Conservation (phyloP, 2,113 vertebrate genomes). For the Columba janthina region DNA sequence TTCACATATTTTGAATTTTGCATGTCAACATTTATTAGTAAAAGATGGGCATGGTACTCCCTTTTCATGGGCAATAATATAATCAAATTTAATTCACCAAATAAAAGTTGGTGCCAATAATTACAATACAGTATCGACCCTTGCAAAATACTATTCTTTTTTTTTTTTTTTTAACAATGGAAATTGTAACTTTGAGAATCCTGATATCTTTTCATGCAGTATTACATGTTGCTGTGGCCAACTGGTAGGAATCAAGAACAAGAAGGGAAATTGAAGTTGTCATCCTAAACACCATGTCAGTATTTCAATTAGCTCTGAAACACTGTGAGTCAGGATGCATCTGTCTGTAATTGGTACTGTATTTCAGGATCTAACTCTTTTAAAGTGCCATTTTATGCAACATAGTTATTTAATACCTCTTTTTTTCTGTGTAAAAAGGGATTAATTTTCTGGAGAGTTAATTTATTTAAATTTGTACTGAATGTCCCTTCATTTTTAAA, state of each 20-base stretch:
- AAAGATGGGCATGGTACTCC: neutral
- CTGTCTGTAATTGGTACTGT: neutral
- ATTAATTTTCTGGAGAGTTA: neutral
- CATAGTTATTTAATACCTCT: neutral
- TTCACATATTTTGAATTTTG: neutral
- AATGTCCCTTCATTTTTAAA: neutral
- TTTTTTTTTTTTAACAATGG: neutral
- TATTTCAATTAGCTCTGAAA: slow-evolving; percentile 40
- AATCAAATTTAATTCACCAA: neutral
- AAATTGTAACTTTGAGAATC: neutral
- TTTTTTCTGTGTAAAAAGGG: neutral
- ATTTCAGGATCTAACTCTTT: neutral
- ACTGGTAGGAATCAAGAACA: neutral
- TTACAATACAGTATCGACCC: neutral
- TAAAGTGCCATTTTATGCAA: neutral
- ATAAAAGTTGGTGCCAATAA: neutral
- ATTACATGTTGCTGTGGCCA: neutral
- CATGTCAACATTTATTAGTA: neutral
- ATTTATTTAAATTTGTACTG: neutral
- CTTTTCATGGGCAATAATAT: neutral
- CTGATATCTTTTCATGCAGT: neutral
- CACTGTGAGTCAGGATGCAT: neutral
- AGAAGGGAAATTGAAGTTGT: slow-evolving; percentile 7
- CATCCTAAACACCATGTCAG: neutral
- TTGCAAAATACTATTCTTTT: neutral